These are phyloP conservation scores for Orthonevra nobilis DNA, from an alignment of 2,888 invertebrate species.

Conservation along the genomic window DNA sequence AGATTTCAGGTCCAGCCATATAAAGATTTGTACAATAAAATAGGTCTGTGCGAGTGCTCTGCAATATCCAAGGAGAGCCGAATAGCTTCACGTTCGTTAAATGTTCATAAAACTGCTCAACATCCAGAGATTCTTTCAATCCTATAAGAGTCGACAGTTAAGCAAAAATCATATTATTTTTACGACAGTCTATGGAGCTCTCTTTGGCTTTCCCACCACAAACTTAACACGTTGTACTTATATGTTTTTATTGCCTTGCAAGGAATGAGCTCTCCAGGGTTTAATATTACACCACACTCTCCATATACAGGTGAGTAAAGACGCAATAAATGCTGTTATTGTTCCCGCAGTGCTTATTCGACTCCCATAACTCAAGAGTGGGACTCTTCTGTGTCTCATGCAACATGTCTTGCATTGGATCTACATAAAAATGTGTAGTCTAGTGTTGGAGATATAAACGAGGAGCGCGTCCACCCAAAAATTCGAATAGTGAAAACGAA, in stretches of 20 bases:
- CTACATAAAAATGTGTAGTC: too few species aligned
- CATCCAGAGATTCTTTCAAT: constrained; percentile 3
- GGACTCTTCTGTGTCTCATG: constrained; percentile 26
- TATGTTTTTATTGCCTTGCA: too few species aligned
- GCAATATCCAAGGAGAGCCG: background rate
- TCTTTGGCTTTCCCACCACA: background rate
- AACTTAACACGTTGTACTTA: too few species aligned
- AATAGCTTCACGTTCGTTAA: constrained; percentile 1
- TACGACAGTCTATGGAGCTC: too few species aligned
- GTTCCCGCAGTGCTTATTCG: constrained; percentile 11
- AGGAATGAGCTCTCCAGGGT: too few species aligned
- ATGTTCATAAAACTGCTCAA: constrained; percentile 4
- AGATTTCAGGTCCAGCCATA: too few species aligned
- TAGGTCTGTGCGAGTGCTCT: too few species aligned
- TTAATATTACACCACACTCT: too few species aligned
- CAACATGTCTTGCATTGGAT: too few species aligned
- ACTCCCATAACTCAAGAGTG: constrained; percentile 10
- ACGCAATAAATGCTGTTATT: constrained; percentile 51
- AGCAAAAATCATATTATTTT: constrained; percentile 6
- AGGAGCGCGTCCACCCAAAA: too few species aligned
- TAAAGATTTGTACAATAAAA: background rate
- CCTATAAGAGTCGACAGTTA: background rate
- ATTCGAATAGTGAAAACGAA: background rate
- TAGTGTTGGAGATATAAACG: too few species aligned
- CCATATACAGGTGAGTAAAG: constrained; percentile 31